Evolutionary conservation across 2,113 vertebrate species (phyloP).

Genomic region (Malurus melanocephalus): DNA sequence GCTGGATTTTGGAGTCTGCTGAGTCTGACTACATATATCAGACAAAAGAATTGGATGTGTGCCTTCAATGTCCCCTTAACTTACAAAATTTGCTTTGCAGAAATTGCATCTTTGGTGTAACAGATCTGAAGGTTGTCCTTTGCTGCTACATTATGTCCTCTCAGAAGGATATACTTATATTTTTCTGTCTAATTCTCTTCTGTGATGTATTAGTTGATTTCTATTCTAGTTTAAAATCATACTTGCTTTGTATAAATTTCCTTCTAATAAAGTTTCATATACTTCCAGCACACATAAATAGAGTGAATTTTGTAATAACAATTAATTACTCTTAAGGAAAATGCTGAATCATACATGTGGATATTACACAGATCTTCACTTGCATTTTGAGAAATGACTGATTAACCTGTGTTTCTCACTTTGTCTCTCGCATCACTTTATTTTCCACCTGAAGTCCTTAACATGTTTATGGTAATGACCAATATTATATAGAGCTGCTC

Average conservation of each 20-base stretch:
- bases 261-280: neutral
- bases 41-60: neutral
- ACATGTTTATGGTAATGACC: neutral
- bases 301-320: neutral
- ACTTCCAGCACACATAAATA: neutral
- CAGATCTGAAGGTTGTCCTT: neutral
- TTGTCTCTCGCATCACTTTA: neutral
- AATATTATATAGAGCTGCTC: neutral
- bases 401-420: neutral
- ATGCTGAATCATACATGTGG: neutral
- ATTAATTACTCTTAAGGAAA: neutral
- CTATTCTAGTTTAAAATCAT: neutral
- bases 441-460: neutral
- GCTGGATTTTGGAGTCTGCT: constrained; percentile 1
- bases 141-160: neutral
- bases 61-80: neutral
- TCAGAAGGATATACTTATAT: neutral
- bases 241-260: neutral
- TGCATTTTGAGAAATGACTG: neutral
- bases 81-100: constrained; percentile 11
- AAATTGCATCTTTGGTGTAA: constrained; percentile 20
- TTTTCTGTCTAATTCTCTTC: neutral
- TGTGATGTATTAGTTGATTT: neutral
- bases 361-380: neutral
- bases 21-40: neutral